Evolutionary conservation across 1,140 invertebrate genomes (phyloP), one percentile per base, ranked within the genome.

Genomic region (Dufourea novaeangliae): DNA sequence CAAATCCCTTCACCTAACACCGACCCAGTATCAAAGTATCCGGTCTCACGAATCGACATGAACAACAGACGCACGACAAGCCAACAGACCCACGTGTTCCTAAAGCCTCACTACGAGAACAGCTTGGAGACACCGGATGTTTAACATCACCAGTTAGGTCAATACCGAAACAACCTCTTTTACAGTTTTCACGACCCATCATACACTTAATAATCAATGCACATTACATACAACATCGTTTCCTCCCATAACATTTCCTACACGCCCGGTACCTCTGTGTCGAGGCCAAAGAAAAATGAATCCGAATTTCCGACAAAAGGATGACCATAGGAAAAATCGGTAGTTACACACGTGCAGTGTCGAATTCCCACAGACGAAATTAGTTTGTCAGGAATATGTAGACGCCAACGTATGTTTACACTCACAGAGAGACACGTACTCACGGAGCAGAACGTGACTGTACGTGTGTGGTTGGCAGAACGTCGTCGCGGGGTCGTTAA

Each of bases 321-420:
- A 20, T 32, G 34, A 29, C 44, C 27, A 22, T 50, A 29, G 32
- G n/a, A n/a, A 50, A 50, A 34, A 41, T 67, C 25, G n/a, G 39
- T 17, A 0, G 0, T 5, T 5, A 14, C 29, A 22, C 46, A 32
- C 14, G 11, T 12, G 10, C 25, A 6, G 14, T 20, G 27, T 8
- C 46, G 6, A 6, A 4, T 12, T 4, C 0, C 22, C 3, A 17
- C 1, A 44, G 63, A 17, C 46, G 54, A 59, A n/a, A 54, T 25
- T 25, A 6, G 10, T 25, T 25, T 8, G 12, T n/a, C 46, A 50
- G 44, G 5, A n/a, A n/a, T 2, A 5, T 12, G 25, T 27, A 25
- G 44, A 75, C 50, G 54, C 20, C 56, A 76, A 83, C 39, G 81
- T 75, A 52, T 84, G 82, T 84, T 83, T 84, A 83, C 77, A 80